phyloP scores from a whole-genome alignment of 2,888 invertebrate species.

The Ceriagrion tenellum region DNA sequence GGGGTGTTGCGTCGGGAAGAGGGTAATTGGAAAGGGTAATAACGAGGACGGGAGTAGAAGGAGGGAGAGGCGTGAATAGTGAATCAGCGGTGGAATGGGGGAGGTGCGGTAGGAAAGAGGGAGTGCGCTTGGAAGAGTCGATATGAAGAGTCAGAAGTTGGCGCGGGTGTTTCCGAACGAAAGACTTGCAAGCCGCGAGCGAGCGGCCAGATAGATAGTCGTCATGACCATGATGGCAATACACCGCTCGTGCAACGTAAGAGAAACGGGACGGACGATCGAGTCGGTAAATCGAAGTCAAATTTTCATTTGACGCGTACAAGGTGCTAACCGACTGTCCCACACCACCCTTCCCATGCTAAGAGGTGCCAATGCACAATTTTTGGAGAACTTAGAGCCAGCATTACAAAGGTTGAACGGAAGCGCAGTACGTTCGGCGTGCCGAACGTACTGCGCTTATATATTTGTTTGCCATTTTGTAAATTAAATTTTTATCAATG shows the following conservation, averaged over 20 bases:
- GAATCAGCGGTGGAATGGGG: background rate
- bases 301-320: background rate
- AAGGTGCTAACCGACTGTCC: background rate
- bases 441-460: too few species aligned
- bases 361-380: too few species aligned
- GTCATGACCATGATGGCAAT: background rate
- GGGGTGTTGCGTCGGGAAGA: background rate
- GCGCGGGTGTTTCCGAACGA: background rate
- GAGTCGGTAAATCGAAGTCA: background rate
- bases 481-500: too few species aligned
- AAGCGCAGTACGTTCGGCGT: too few species aligned
- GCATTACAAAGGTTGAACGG: too few species aligned
- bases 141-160: conserved; percentile 24
- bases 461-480: too few species aligned
- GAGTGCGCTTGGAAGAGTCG: conserved; percentile 8
- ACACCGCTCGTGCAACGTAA: background rate
- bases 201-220: background rate
- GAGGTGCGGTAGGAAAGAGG: too few species aligned
- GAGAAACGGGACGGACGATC: background rate
- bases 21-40: conserved; percentile 21
- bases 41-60: background rate
- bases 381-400: too few species aligned
- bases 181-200: background rate
- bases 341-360: too few species aligned
- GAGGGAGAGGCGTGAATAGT: background rate